A percentile compares a stretch with the other conserved stretches of the same genome.
phyloP scores from a whole-genome alignment of 1,140 invertebrate species.

The Physella acuta region DNA sequence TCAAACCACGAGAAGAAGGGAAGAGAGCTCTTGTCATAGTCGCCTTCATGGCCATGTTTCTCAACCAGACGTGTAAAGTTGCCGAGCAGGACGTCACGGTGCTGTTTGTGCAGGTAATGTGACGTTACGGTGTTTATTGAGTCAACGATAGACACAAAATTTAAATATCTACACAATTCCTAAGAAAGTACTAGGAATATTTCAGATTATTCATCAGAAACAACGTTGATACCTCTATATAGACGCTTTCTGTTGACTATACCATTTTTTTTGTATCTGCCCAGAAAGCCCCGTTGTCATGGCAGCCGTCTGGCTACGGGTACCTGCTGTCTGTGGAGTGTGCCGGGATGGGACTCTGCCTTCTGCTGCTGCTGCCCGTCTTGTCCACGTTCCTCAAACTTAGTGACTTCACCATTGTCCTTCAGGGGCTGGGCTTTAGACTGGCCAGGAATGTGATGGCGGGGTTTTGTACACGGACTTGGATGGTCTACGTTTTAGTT shows the following conservation, averaged over 20 bases:
- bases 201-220: no score
- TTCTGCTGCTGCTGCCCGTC: slow-evolving; percentile 51
- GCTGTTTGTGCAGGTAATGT: slow-evolving; percentile 41
- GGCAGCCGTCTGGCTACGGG: slow-evolving; percentile 55
- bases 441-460: slow-evolving; percentile 47
- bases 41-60: slow-evolving; percentile 36
- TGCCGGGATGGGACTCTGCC: slow-evolving; percentile 48
- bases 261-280: no score
- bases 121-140: background rate
- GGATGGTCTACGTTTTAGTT: slow-evolving; percentile 55
- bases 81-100: slow-evolving; percentile 55
- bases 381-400: slow-evolving; percentile 41
- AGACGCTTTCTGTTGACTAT: no score
- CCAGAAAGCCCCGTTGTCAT: slow-evolving; percentile 46
- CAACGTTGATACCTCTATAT: no score
- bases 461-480: slow-evolving; percentile 46
- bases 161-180: no score
- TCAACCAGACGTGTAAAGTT: slow-evolving; percentile 52
- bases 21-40: slow-evolving; percentile 36
- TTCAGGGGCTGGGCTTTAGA: slow-evolving; percentile 50
- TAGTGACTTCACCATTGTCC: slow-evolving; percentile 46
- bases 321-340: slow-evolving; percentile 57
- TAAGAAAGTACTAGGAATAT: no score
- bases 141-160: no score
- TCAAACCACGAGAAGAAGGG: slow-evolving; percentile 34